phyloP scores from a whole-genome alignment of 2,888 invertebrate genomes.

The Aethes cnicana region DNA sequence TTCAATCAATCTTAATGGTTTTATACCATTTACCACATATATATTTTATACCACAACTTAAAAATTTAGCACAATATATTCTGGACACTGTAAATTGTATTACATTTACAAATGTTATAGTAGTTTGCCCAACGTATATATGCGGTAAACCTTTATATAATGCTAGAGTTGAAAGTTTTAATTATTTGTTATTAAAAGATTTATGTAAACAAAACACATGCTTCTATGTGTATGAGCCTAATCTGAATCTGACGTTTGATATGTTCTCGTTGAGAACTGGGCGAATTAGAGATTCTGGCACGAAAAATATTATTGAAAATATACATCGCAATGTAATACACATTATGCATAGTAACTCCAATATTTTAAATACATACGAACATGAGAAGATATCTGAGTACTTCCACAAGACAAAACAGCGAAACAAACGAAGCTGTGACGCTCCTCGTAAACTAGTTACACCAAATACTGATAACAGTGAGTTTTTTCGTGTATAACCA shows the following conservation, averaged over 20 bases:
- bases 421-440: too few relatives aligned
- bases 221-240: constrained; percentile 5
- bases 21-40: too few relatives aligned
- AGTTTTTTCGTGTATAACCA: too few relatives aligned
- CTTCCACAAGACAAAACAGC: too few relatives aligned
- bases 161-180: constrained; percentile 2
- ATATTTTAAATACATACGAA: too few relatives aligned
- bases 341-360: too few relatives aligned
- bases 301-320: constrained; percentile 2
- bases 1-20: neutral
- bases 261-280: neutral
- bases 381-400: too few relatives aligned
- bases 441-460: too few relatives aligned
- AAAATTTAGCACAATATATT: neutral
- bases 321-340: too few relatives aligned
- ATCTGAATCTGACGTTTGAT: neutral
- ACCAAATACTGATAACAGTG: too few relatives aligned
- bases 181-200: neutral
- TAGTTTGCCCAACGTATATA: neutral
- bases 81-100: neutral
- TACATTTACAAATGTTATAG: neutral
- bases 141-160: neutral
- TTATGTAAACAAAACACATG: neutral
- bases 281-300: neutral
- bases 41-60: too few relatives aligned